Evolutionary conservation across 2,888 invertebrate species (phyloP), one percentile per base, ranked within the genome.

Genomic region (Ectemnius lituratus): DNA sequence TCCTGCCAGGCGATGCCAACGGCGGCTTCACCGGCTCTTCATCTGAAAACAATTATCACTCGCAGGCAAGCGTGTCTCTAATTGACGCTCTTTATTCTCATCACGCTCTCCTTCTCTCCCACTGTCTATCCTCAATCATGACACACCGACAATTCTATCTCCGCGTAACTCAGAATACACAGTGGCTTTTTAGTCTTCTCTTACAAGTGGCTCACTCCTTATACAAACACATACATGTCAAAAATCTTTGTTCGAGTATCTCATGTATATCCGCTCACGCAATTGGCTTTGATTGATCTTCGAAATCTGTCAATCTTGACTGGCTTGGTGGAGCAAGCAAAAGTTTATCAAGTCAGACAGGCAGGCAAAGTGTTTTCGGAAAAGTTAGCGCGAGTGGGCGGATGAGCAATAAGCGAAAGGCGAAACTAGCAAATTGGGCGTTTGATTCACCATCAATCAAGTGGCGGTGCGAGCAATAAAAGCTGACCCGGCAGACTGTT

Each of bases 361-460:
- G 4, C 16, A 13, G 16, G 16, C 52, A 14, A 52, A 16, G 16
- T 52, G 52, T 52, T 52, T 23, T 16, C 16, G 52, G 52, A 52
- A n/a, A 23, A 52, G 45, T 56, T 65, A 37, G 58, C 52, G 65
- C 57, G 28, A 67, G 57, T 23, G 46, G 23, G 62, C 49, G 46
- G 20, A 52, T 4, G 23, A n/a, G 57, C 45, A 46, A 27, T 37
- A 18, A 52, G 20, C 13, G 46, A 52, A 14, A 52, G 62, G 73
- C 28, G 59, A 73, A 73, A 73, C 67, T 70, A 64, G 64, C 46
- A 70, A 74, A 76, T 74, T 74, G 70, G 62, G 46, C 76, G 70
- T 80, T 81, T 80, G 76, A 76, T 78, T 72, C 72, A 57, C 70
- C 82, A 79, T 82, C 81, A 64, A 82, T 81, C 81, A 81, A 62